These are phyloP conservation scores for Alligator sinensis DNA, from an alignment of 2,113 vertebrate species.

Conservation along the genomic window DNA sequence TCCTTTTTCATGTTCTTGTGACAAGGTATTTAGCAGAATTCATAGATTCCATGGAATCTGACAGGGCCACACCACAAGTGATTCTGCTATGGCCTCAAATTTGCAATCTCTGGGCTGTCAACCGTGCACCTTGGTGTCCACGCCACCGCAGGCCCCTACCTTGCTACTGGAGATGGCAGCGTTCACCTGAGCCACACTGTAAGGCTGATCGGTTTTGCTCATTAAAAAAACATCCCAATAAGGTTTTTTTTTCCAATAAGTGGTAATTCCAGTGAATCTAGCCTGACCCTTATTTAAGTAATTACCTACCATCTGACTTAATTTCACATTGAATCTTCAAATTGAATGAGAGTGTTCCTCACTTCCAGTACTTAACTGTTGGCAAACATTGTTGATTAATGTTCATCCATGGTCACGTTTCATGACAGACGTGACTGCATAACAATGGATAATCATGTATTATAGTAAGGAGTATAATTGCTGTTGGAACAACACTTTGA, in stretches of 20 bases:
- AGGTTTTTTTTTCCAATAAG: background rate
- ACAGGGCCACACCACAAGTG: too few relatives aligned
- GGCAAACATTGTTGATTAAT: background rate
- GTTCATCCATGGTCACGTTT: background rate
- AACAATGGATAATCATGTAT: background rate
- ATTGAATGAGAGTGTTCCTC: background rate
- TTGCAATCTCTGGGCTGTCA: too few relatives aligned
- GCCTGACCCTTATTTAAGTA: background rate
- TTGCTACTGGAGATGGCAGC: background rate
- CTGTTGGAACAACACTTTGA: background rate
- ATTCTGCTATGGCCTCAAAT: too few relatives aligned
- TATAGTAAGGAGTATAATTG: background rate
- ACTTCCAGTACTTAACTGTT: background rate
- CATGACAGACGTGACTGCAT: background rate
- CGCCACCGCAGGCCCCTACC: too few relatives aligned
- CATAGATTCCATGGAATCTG: too few relatives aligned
- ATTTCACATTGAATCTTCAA: background rate
- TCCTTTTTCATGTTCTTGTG: too few relatives aligned
- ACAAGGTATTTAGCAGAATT: too few relatives aligned
- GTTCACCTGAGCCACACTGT: background rate
- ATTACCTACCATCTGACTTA: background rate
- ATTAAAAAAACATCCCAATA: background rate
- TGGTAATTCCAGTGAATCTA: background rate
- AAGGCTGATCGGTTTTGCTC: background rate
- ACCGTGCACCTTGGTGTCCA: too few relatives aligned